phyloP scores from a whole-genome alignment of 2,888 invertebrate species.

The Thymelicus sylvestris region DNA sequence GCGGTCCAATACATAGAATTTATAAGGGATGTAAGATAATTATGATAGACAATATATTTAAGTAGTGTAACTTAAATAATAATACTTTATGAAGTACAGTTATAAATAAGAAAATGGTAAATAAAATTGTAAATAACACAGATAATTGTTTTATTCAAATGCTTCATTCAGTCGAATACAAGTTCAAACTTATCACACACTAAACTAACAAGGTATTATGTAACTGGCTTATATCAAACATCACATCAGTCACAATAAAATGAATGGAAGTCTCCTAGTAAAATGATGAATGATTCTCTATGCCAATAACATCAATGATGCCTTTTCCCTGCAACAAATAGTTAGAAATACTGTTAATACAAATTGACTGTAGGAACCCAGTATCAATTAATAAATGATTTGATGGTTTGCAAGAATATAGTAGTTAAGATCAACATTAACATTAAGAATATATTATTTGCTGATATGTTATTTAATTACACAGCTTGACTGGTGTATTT shows the following conservation, averaged over 20 bases:
- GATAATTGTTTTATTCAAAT: not conserved
- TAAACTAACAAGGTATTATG: not conserved
- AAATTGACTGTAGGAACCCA: not conserved
- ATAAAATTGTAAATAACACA: constrained; percentile 5
- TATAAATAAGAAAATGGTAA: not conserved
- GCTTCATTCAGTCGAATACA: not conserved
- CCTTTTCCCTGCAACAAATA: constrained; percentile 2
- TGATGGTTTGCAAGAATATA: too few species aligned
- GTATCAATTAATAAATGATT: not conserved
- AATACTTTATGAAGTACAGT: too few species aligned
- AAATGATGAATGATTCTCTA: not conserved
- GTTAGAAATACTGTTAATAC: not conserved
- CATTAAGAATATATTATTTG: too few species aligned
- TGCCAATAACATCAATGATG: not conserved
- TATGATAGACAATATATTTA: too few species aligned
- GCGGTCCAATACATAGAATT: too few species aligned
- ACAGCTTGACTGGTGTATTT: too few species aligned
- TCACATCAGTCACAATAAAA: not conserved
- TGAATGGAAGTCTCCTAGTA: not conserved
- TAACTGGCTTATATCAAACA: not conserved
- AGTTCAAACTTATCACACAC: not conserved
- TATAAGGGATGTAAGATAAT: too few species aligned
- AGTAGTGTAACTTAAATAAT: too few species aligned
- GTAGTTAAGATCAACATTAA: too few species aligned
- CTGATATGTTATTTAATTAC: too few species aligned